Evolutionary conservation across 35 echinoderm and acorn worm genomes (phyloP).

Genomic region (Eucidaris tribuloides): DNA sequence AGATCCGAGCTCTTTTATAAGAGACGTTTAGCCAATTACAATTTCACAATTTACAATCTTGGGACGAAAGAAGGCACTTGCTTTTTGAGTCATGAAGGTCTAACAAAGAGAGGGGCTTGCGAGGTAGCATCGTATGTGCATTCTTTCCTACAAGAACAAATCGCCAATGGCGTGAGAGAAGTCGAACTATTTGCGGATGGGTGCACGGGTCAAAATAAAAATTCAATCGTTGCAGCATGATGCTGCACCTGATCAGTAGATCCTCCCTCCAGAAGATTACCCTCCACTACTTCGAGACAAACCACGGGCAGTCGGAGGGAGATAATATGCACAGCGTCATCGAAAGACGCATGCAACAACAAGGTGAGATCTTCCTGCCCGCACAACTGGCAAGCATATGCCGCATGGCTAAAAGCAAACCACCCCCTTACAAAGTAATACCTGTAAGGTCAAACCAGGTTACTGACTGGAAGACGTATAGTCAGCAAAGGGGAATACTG

Average conservation of each 20-base stretch:
- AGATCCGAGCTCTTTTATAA: slow-evolving; percentile 63
- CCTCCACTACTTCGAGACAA: slow-evolving; percentile 53
- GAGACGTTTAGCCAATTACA: slow-evolving; percentile 33
- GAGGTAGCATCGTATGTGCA: slow-evolving; percentile 49
- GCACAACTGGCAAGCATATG: slow-evolving; percentile 26
- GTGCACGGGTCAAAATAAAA: slow-evolving; percentile 69
- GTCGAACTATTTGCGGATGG: slow-evolving; percentile 56
- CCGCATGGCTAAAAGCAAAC: slow-evolving; percentile 22
- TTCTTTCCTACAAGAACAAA: slow-evolving; percentile 21
- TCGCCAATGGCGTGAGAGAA: slow-evolving; percentile 25
- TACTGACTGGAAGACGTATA: slow-evolving; percentile 6
- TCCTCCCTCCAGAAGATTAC: slow-evolving; percentile 31
- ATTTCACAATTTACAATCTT: slow-evolving; percentile 53
- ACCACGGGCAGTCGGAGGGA: slow-evolving; percentile 74
- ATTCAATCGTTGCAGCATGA: slow-evolving; percentile 56
- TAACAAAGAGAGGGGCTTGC: slow-evolving; percentile 32
- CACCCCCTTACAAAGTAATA: neutral
- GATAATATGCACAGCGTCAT: slow-evolving; percentile 68
- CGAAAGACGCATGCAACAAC: slow-evolving; percentile 21
- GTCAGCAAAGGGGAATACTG: neutral
- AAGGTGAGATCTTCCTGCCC: slow-evolving; percentile 6
- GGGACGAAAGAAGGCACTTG: slow-evolving; percentile 32
- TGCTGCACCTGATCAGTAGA: slow-evolving; percentile 12
- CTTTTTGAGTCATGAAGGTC: slow-evolving; percentile 49
- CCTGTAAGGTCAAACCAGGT: slow-evolving; percentile 1